Evolutionary conservation across 2,113 vertebrate genomes (phyloP), one percentile per base, ranked within the genome.

Genomic region (Phalacrocorax brasilianus): DNA sequence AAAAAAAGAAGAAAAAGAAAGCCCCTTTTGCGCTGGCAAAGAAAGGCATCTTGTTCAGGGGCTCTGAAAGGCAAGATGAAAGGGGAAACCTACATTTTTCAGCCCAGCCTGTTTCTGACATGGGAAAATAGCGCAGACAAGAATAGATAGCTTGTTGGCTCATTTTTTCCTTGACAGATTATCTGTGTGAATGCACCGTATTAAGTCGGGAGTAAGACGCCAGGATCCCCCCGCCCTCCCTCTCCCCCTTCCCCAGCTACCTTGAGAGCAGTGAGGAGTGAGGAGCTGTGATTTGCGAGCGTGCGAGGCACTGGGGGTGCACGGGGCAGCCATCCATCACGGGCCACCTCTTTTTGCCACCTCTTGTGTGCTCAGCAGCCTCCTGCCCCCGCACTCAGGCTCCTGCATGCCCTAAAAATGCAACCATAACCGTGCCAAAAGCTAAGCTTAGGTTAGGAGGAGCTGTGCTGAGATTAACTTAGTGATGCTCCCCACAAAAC

Each of bases 121-220:
- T 98, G 98, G 98, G 98, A 98, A 98, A 98, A 98, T 94, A 97
- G 97, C 27, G 5, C 97, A 96, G 97, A 97, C 97, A 98, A 98
- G 98, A 98, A 98, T 97, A 96, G 97, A 97, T 89, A 95, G 96
- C 97, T 98, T 98, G 98, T 98, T 98, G 95, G 45, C 95, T 92
- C 92, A 89, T 97, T 95, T 97, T 95, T 97, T 96, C 94, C 97
- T 97, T 97, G 96, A 97, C 97, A 97, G 98, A 98, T 97, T 96
- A 97, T 97, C 97, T 98, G 96, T 96, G 96, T 95, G 97, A 97
- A 97, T 95, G 97, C 88, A 85, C 55, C 15, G 35, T 83, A 91
- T 96, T 97, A 97, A 95, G 90, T 94, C 1, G 61, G 78, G 96
- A 91, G 79, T 92, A 83, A 95, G 97, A 96, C 8, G 74, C 94